Conservation (phyloP, 1,140 invertebrate species). For the Portunus trituberculatus region DNA sequence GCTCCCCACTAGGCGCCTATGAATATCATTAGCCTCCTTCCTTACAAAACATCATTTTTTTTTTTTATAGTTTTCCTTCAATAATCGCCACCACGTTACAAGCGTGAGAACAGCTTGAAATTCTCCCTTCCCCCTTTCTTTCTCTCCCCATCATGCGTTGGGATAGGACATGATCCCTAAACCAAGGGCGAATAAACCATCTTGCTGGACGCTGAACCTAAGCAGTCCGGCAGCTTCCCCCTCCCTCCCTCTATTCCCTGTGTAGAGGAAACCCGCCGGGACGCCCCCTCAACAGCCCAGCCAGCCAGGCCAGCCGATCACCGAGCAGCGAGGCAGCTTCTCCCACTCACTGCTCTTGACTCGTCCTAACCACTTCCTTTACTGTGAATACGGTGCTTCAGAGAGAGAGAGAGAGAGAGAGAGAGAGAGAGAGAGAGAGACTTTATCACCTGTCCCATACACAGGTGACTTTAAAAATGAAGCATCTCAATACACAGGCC, state of each 20-base stretch:
- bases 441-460: neutral
- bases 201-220: neutral
- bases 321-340: too few species aligned
- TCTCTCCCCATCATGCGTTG: too few species aligned
- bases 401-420: too few species aligned
- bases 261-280: neutral
- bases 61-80: neutral
- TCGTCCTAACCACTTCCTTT: too few species aligned
- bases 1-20: too few species aligned
- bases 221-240: neutral
- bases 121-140: neutral
- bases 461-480: neutral
- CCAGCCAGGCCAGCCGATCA: too few species aligned
- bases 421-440: too few species aligned
- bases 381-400: too few species aligned
- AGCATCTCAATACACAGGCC: neutral
- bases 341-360: too few species aligned
- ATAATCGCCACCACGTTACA: neutral
- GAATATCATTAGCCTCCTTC: neutral
- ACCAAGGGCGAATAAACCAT: neutral
- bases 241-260: neutral
- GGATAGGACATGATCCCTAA: neutral
- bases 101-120: too few species aligned
- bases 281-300: too few species aligned
- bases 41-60: neutral